A percentile compares a stretch with the other conserved stretches of the same genome.
Evolutionary conservation across 2,888 invertebrate species (phyloP).

Genomic region (Uloborus plumipes): DNA sequence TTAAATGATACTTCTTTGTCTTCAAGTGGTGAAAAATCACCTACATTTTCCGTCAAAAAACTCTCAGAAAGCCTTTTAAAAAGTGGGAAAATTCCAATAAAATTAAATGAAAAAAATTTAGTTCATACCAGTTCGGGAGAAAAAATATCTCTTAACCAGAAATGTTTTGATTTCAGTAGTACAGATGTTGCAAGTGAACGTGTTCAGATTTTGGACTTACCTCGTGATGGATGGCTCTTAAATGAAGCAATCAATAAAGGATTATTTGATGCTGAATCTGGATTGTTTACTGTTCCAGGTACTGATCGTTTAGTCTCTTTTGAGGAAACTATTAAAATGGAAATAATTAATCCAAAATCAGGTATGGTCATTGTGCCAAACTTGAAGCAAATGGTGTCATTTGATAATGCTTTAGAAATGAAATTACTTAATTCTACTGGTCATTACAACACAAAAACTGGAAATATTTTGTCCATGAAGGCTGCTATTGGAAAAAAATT

Average conservation of each 20-base stretch:
- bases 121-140: neutral
- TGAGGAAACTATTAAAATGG: constrained; percentile 87
- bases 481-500: constrained; percentile 80
- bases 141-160: neutral
- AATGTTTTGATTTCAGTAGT: too few species aligned
- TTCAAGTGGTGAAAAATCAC: too few species aligned
- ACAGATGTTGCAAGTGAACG: constrained; percentile 1
- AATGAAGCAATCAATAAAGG: constrained; percentile 86
- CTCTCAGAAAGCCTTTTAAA: too few species aligned
- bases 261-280: constrained; percentile 85
- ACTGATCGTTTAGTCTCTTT: constrained; percentile 88
- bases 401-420: constrained; percentile 83
- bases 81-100: too few species aligned
- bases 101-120: neutral
- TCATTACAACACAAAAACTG: constrained; percentile 76
- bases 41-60: too few species aligned
- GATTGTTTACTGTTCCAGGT: constrained; percentile 87
- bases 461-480: constrained; percentile 78
- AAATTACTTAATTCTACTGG: constrained; percentile 84
- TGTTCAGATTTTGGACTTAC: constrained; percentile 76
- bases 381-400: constrained; percentile 77
- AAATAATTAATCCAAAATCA: constrained; percentile 82
- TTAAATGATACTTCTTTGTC: too few species aligned
- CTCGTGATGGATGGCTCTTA: constrained; percentile 86
- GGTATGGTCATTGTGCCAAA: constrained; percentile 85